These are phyloP conservation scores for Archips crataeganus DNA, from an alignment of 2,888 invertebrate genomes.

Conservation along the genomic window DNA sequence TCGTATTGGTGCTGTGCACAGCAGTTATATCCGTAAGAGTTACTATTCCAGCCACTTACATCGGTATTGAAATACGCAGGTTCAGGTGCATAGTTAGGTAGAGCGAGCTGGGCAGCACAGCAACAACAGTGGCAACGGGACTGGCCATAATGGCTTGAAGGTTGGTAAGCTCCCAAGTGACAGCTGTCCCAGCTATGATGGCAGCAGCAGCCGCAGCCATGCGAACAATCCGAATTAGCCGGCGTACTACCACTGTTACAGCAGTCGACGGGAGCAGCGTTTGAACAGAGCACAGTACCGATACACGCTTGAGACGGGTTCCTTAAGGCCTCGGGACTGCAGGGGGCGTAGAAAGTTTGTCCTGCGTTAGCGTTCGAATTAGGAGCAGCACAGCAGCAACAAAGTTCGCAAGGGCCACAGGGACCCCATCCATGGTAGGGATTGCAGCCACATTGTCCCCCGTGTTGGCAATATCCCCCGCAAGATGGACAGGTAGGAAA, in stretches of 20 bases:
- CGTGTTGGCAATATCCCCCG: background rate
- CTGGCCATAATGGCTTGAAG: background rate
- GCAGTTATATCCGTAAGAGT: background rate
- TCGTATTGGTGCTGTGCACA: background rate
- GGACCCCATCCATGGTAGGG: slow-evolving; percentile 20
- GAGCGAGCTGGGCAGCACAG: background rate
- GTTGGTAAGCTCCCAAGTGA: background rate
- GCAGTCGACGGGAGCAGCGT: background rate
- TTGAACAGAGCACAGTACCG: background rate
- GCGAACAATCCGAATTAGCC: background rate
- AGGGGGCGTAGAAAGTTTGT: background rate
- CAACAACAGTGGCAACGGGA: background rate
- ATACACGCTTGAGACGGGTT: background rate
- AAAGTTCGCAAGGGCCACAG: slow-evolving; percentile 44
- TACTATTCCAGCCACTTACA: background rate
- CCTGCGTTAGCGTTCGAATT: background rate
- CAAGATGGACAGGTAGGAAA: background rate
- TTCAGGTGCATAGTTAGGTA: background rate
- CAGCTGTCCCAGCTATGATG: background rate
- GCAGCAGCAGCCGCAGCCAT: slow-evolving; percentile 1
- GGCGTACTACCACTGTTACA: background rate
- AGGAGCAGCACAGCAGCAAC: slow-evolving; percentile 30
- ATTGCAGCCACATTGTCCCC: background rate
- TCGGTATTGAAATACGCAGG: background rate
- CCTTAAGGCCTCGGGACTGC: background rate